Base-by-base conservation (phyloP, 2,888 invertebrate genomes). In the Phytoseiulus persimilis region DNA sequence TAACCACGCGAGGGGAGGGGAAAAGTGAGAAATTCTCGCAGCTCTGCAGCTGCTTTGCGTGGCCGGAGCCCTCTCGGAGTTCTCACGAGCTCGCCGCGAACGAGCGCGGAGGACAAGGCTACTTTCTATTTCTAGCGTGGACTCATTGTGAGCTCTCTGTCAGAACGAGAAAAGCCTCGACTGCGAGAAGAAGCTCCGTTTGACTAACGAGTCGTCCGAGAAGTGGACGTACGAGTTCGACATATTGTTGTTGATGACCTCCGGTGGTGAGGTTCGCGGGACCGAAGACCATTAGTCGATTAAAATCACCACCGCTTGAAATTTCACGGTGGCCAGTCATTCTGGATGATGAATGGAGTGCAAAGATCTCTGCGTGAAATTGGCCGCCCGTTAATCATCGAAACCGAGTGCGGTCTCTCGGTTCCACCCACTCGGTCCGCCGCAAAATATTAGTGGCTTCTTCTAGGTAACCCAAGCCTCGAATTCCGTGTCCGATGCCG, bases 281-380 rank as follows among this genome's bases (percentile, higher is more conserved):
- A 65, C 65, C 28, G 65, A 65, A 65, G 65, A 65, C 65, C 65
- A 65, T 65, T 65, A 65, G 65, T 28, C 65, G 65, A 65, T 65
- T 65, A 65, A 65, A 65, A 65, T 65, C 65, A 28, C 5, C 39
- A 39, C 18, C 65, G 65, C 65, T 28, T 65, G 65, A 65, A 65
- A 23, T 65, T 65, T 65, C 65, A 65, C 65, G 65, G 65, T 28
- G 65, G 65, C 28, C 65, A 65, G 65, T 65, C 65, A 65, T 65
- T 65, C 65, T 65, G 65, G 65, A 65, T 65, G 65, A 65, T 65
- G 65, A 65, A 65, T 65, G 65, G 65, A 65, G 65, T 65, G 65
- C 65, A 65, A 28, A 65, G 65, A 65, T 65, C 65, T 65, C 65
- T 3, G 65, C 65, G 65, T 65, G 65, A 65, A 65, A 65, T 65